Conservation (phyloP, 2,797 vertebrate genomes). For the Pteronotus mesoamericanus region DNA sequence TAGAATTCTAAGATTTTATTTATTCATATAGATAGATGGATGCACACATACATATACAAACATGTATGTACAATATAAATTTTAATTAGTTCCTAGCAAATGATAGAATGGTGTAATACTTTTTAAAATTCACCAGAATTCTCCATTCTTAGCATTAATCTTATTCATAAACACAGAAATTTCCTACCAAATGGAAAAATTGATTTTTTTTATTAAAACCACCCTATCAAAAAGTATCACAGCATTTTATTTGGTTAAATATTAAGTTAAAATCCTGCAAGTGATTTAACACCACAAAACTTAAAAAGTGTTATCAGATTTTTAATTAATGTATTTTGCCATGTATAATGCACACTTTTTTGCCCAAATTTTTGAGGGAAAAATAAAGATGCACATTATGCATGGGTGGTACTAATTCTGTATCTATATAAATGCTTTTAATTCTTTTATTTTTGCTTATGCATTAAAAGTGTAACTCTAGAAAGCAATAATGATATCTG, state of each 20-base stretch:
- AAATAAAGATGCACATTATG: too few species aligned
- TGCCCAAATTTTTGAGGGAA: too few species aligned
- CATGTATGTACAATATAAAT: background rate
- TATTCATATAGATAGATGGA: background rate
- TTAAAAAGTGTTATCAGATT: background rate
- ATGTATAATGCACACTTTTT: too few species aligned
- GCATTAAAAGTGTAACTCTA: too few species aligned
- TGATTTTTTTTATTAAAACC: background rate
- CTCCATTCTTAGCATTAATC: background rate
- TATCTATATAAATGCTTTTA: too few species aligned
- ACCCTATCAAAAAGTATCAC: background rate
- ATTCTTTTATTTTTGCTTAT: too few species aligned
- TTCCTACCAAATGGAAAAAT: background rate
- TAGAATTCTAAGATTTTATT: background rate
- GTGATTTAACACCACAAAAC: background rate
- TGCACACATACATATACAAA: background rate
- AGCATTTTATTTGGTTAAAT: background rate
- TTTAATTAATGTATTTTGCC: background rate
- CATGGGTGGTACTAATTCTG: too few species aligned
- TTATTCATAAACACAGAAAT: slow-evolving; percentile 13
- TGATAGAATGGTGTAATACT: background rate
- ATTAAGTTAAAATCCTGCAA: background rate
- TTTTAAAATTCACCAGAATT: background rate
- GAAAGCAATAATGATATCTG: too few species aligned
- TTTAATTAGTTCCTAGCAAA: background rate